Conservation (phyloP, 2,888 invertebrate genomes). For the Lottia gigantea region DNA sequence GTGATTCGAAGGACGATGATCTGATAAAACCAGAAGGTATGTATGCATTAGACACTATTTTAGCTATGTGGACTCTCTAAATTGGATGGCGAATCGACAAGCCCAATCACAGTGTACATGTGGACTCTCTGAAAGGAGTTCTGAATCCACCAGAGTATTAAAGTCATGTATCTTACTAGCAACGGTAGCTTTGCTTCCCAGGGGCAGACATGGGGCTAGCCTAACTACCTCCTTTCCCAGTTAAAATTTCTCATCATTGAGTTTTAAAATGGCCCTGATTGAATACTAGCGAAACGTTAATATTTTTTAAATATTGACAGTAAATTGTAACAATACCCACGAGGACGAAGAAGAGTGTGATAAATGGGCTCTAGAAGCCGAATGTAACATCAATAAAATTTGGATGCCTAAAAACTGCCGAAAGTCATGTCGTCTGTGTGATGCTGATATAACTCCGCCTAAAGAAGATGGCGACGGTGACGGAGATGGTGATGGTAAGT, state of each 20-base stretch:
- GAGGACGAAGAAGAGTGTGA: slow-evolving; percentile 25
- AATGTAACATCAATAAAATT: slow-evolving; percentile 33
- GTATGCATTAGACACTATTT: not conserved
- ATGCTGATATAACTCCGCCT: slow-evolving; percentile 18
- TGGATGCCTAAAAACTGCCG: slow-evolving; percentile 41
- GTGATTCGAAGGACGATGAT: slow-evolving; percentile 24
- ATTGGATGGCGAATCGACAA: too few relatives aligned
- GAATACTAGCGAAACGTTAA: too few relatives aligned
- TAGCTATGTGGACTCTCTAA: too few relatives aligned
- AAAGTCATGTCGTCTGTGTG: slow-evolving; percentile 36
- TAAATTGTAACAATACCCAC: slow-evolving; percentile 28
- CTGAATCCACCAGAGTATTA: too few relatives aligned
- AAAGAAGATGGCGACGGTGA: slow-evolving; percentile 18
- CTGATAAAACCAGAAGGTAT: slow-evolving; percentile 17
- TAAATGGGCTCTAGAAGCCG: slow-evolving; percentile 33
- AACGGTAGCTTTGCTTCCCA: too few relatives aligned
- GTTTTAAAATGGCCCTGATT: too few relatives aligned
- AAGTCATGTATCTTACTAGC: too few relatives aligned
- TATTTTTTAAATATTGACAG: slow-evolving; percentile 11
- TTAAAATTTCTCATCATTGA: too few relatives aligned
- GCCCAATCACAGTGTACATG: too few relatives aligned
- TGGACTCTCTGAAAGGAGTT: too few relatives aligned
- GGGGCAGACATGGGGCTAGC: too few relatives aligned
- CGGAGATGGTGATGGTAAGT: slow-evolving; percentile 30
- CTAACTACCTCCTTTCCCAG: too few relatives aligned